phyloP scores from a whole-genome alignment of 2,797 vertebrate genomes.

The Champsocephalus esox region DNA sequence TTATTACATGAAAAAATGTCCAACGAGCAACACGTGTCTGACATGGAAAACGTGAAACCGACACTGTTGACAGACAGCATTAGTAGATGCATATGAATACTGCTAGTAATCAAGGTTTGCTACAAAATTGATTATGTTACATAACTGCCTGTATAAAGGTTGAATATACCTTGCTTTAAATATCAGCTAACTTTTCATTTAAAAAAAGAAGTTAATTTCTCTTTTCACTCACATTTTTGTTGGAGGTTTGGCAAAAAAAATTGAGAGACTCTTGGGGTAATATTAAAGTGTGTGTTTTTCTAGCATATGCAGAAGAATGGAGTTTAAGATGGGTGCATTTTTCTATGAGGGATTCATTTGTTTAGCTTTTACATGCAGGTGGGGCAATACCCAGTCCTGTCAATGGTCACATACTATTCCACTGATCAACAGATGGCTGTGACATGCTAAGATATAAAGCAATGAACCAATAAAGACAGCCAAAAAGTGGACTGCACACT shows the following conservation, averaged over 20 bases:
- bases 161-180: not conserved
- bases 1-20: constrained; percentile 37
- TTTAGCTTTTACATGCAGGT: not conserved
- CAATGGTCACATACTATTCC: not conserved
- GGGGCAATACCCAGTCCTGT: not conserved
- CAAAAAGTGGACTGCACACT: no score
- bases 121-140: not conserved
- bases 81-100: constrained; percentile 29
- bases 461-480: no score
- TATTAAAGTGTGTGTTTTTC: not conserved
- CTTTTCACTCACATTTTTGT: not conserved
- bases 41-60: constrained; percentile 36
- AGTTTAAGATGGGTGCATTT: no score
- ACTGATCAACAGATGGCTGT: not conserved
- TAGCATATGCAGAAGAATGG: not conserved
- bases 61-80: constrained; percentile 8
- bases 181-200: not conserved
- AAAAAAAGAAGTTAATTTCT: not conserved
- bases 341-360: not conserved
- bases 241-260: not conserved
- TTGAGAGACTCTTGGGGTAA: not conserved
- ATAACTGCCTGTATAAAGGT: not conserved
- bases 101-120: not conserved
- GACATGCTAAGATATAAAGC: not conserved
- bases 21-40: constrained; percentile 7